Evolutionary conservation across 2,797 vertebrate genomes (phyloP).

Genomic region (Falco columbarius): DNA sequence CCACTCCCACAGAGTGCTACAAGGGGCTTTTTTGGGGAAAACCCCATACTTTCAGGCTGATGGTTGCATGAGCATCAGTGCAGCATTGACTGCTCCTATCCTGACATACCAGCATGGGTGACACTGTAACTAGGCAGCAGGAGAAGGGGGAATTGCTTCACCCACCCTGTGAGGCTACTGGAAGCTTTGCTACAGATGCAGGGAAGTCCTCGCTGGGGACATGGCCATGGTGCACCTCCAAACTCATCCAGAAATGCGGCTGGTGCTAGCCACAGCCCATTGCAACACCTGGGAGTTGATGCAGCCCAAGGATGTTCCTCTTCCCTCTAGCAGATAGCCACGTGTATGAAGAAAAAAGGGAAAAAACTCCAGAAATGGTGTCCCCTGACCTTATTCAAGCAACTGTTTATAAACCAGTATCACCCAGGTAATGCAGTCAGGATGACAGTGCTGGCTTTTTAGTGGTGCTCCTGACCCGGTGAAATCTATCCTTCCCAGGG

Average conservation of each 20-base stretch:
- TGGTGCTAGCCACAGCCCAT: fast-evolving
- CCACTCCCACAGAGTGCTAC: neutral
- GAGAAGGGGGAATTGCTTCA: neutral
- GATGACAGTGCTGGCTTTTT: neutral
- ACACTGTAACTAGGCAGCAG: fast-evolving
- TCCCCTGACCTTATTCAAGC: neutral
- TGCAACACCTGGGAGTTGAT: fast-evolving
- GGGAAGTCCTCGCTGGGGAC: neutral
- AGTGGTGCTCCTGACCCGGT: neutral
- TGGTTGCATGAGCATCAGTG: neutral
- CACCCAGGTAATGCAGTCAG: neutral
- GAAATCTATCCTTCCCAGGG: neutral
- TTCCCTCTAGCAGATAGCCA: neutral
- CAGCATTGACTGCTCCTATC: fast-evolving
- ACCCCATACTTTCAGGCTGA: neutral
- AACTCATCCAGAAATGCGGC: neutral
- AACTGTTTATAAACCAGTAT: neutral
- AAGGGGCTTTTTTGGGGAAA: fast-evolving
- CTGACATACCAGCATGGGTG: neutral
- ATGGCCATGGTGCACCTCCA: neutral
- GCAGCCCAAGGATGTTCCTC: neutral
- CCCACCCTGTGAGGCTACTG: fast-evolving
- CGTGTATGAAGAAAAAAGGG: neutral
- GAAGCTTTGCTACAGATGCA: neutral
- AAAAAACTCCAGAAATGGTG: neutral